phyloP scores from a whole-genome alignment of 2,888 invertebrate species.

The Imbricaverruca yamaguchii region DNA sequence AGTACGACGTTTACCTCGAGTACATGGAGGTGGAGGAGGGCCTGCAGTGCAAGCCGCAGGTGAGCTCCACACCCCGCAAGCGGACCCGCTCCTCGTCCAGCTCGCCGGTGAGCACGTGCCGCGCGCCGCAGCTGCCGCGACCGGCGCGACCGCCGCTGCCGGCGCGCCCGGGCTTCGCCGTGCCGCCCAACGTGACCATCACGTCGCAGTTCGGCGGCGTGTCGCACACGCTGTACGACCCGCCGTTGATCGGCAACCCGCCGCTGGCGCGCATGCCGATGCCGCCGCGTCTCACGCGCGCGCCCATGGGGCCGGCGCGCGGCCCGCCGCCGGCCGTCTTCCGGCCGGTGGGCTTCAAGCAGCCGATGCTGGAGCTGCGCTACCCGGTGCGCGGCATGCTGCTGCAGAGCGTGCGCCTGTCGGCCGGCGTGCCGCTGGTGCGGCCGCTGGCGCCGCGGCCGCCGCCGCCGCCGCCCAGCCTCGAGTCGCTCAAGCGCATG shows the following conservation, averaged over 20 bases:
- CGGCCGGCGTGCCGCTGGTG: not conserved
- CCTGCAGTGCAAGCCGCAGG: constrained; percentile 15
- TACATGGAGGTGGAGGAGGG: constrained; percentile 32
- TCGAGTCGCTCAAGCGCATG: constrained; percentile 8
- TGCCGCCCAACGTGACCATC: constrained; percentile 13
- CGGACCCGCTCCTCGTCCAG: not conserved
- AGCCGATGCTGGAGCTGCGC: not conserved
- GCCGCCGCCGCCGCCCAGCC: not conserved
- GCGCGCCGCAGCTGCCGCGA: not conserved
- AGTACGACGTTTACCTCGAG: constrained; percentile 71
- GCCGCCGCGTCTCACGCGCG: constrained; percentile 27
- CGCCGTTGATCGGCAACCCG: constrained; percentile 5
- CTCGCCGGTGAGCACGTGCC: not conserved
- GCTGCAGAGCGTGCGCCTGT: not conserved
- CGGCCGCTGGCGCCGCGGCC: not conserved
- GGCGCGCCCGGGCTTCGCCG: not conserved
- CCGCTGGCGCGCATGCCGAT: constrained; percentile 27
- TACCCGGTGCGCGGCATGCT: constrained; percentile 5
- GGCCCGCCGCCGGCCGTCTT: constrained; percentile 23
- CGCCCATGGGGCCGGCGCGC: constrained; percentile 30
- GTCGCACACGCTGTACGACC: not conserved
- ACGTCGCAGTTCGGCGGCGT: not conserved
- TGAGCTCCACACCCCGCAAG: not conserved
- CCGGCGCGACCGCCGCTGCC: constrained; percentile 19
- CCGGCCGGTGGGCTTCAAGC: constrained; percentile 20